Evolutionary conservation across 2,888 invertebrate species (phyloP).

Genomic region (Beris morrisii): DNA sequence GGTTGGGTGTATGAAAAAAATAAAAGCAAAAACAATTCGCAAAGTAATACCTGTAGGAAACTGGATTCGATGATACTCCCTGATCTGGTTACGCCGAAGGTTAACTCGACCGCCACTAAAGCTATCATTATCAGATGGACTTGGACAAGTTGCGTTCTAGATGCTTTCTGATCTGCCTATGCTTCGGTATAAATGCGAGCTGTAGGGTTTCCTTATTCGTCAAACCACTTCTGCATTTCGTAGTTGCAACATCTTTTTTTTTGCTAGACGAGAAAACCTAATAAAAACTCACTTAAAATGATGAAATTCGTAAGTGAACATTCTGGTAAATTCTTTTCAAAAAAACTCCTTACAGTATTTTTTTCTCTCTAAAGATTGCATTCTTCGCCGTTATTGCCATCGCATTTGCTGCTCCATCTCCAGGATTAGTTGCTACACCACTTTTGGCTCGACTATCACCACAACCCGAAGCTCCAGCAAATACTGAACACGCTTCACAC

Average conservation of each 20-base stretch:
- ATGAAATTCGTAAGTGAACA: slow-evolving; percentile 25
- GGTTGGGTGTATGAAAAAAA: too few relatives aligned
- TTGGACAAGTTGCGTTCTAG: slow-evolving; percentile 26
- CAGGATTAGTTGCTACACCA: slow-evolving; percentile 31
- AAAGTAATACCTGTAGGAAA: slow-evolving; percentile 6
- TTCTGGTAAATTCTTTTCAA: background rate
- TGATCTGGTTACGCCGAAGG: slow-evolving; percentile 26
- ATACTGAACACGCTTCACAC: slow-evolving; percentile 37
- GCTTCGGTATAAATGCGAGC: slow-evolving; percentile 20
- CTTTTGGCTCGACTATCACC: slow-evolving; percentile 31
- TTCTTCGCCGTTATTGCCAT: slow-evolving; percentile 26
- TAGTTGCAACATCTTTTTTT: slow-evolving; percentile 28
- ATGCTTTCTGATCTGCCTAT: background rate
- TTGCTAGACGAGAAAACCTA: slow-evolving; percentile 13
- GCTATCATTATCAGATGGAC: slow-evolving; percentile 4
- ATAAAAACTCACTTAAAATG: slow-evolving; percentile 18
- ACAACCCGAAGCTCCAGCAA: slow-evolving; percentile 36
- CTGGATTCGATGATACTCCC: slow-evolving; percentile 27
- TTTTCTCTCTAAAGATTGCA: slow-evolving; percentile 8
- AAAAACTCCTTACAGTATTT: background rate
- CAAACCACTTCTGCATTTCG: slow-evolving; percentile 24
- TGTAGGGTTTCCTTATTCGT: slow-evolving; percentile 17
- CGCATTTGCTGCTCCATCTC: slow-evolving; percentile 11
- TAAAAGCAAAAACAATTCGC: slow-evolving; percentile 12
- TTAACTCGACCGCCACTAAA: slow-evolving; percentile 12